These are phyloP conservation scores for Philonicus albiceps DNA, from an alignment of 2,888 invertebrate genomes.

Conservation along the genomic window DNA sequence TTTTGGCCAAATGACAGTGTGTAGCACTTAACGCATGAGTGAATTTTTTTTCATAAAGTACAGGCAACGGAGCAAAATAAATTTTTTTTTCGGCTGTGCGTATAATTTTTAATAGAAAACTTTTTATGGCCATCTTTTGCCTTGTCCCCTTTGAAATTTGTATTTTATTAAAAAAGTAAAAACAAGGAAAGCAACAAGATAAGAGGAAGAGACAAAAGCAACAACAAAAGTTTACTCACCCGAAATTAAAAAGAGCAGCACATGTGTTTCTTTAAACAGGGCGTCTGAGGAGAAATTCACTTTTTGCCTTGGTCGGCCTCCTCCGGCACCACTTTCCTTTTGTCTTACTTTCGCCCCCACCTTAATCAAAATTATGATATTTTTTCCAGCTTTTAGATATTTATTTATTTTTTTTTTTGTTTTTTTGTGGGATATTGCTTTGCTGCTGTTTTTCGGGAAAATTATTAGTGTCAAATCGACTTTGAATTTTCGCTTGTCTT, in stretches of 20 bases:
- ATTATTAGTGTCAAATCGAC: slow-evolving; percentile 34
- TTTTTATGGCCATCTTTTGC: slow-evolving; percentile 34
- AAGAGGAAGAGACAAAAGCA: slow-evolving; percentile 38
- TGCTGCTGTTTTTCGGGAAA: background rate
- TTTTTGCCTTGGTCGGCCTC: slow-evolving; percentile 9
- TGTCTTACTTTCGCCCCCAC: slow-evolving; percentile 4
- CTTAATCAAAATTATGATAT: slow-evolving; percentile 35
- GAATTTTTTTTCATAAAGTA: slow-evolving; percentile 27
- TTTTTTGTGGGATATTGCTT: background rate
- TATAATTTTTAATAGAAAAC: slow-evolving; percentile 39
- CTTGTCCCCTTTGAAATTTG: slow-evolving; percentile 24
- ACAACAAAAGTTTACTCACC: slow-evolving; percentile 44
- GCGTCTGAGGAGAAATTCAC: slow-evolving; percentile 36
- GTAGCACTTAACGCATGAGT: slow-evolving; percentile 20
- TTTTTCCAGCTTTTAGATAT: background rate
- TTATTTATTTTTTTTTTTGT: background rate
- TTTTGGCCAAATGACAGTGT: slow-evolving; percentile 16
- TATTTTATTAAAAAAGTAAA: slow-evolving; percentile 23
- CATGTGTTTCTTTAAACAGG: slow-evolving; percentile 40
- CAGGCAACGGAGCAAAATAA: slow-evolving; percentile 4
- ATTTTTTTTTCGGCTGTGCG: background rate
- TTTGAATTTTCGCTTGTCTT: background rate
- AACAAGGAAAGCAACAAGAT: slow-evolving; percentile 39
- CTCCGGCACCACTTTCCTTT: slow-evolving; percentile 4
- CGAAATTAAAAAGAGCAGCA: slow-evolving; percentile 43